phyloP scores from a whole-genome alignment of 2,797 vertebrate species.

The Ambastaia sidthimunki region DNA sequence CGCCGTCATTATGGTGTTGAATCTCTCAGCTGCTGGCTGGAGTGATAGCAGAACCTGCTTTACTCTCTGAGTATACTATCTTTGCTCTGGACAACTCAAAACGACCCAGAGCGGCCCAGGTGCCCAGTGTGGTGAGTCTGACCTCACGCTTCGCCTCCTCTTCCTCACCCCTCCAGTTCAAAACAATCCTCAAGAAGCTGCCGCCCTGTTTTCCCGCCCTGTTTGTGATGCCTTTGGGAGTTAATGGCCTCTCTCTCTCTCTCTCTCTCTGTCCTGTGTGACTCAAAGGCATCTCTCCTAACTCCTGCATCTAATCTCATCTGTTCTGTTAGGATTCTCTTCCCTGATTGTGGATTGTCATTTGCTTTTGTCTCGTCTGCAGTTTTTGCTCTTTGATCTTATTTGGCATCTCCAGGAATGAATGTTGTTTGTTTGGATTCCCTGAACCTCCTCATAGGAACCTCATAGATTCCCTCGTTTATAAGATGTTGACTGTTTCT shows the following conservation, averaged over 20 bases:
- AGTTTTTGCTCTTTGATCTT: constrained; percentile 63
- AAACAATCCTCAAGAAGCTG: constrained; percentile 65
- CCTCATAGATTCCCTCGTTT: constrained; percentile 21
- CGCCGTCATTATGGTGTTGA: constrained; percentile 69
- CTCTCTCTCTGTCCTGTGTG: constrained; percentile 71
- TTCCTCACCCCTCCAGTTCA: constrained; percentile 65
- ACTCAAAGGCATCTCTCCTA: constrained; percentile 83
- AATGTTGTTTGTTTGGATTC: constrained; percentile 47
- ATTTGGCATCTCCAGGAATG: constrained; percentile 56
- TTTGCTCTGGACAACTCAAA: constrained; percentile 99
- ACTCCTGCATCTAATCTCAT: constrained; percentile 81
- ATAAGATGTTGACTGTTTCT: constrained; percentile 17
- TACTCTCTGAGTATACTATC: constrained; percentile 99
- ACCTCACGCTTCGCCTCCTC: constrained; percentile 76
- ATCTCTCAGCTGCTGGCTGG: constrained; percentile 92
- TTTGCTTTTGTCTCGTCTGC: constrained; percentile 71
- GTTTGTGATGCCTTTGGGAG: constrained; percentile 73
- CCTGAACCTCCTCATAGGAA: not conserved
- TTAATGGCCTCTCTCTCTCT: constrained; percentile 69
- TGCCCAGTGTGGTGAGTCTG: constrained; percentile 97
- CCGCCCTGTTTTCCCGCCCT: constrained; percentile 63
- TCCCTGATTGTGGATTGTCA: constrained; percentile 63
- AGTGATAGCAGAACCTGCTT: constrained; percentile 99
- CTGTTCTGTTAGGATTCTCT: constrained; percentile 53
- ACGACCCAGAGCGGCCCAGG: constrained; percentile 89